Base-by-base conservation (phyloP, 1,140 invertebrate species). In the Diorhabda carinulata region DNA sequence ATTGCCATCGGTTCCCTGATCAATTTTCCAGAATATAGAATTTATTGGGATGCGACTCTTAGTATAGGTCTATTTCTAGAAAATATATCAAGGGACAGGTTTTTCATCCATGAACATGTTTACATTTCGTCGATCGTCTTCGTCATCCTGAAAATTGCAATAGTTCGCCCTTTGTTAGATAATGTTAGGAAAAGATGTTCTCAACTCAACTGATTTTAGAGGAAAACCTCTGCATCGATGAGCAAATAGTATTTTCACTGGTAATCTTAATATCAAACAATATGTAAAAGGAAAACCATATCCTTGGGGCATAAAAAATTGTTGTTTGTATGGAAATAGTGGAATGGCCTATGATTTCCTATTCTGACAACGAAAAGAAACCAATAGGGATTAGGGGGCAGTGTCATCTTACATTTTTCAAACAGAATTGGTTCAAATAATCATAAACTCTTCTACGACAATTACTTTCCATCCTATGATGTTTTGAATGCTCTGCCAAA, bases 381-480 rank as follows among this genome's bases (percentile, higher is more conserved):
- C 3, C 41, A 64, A 25, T 70, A 57, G 57, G 71, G 64, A 44
- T 44, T 58, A 59, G 44, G 57, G 10, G 70, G 45, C 61, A 58
- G 68, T 52, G 60, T 68, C 10, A 58, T 72, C 42, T 42, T 61
- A 5, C 70, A 77, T 73, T 73, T 79, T 44, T 65, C 70, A 52
- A 72, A 79, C 64, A 75, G 77, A 74, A 77, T 78, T 69, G 64
- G 68, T 68, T 70, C 74, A 73, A 72, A 25, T 25, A 25, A 25
- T 25, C 25, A 25, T 25, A 25, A 25, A 25, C 25, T 25, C 25
- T 25, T 25, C 25, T 25, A 25, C 25, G 25, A 25, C 25, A 25
- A 25, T 25, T 25, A 25, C 25, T 25, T 25, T 25, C 25, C 25
- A 25, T 25, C 25, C 1, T 25, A 25, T 25, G 25, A 25, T 25